Evolutionary conservation across 2,113 vertebrate species (phyloP).

Genomic region (Lanius ludovicianus): DNA sequence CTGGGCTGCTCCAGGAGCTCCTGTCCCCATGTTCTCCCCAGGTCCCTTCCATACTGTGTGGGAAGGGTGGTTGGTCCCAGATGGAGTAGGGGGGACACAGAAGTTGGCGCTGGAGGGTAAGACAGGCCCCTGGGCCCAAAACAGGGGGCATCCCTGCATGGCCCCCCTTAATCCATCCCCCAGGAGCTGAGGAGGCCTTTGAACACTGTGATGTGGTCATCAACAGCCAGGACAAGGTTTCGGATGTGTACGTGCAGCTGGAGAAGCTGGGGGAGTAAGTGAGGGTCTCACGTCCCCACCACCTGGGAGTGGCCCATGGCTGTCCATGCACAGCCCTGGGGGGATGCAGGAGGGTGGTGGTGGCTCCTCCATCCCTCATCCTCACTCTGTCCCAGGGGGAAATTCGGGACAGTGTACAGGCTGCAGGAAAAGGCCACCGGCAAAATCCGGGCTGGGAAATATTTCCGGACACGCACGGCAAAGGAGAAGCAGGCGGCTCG

Average conservation of each 20-base stretch:
- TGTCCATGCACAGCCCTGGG: fast-evolving
- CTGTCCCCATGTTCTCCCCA: neutral
- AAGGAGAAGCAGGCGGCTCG: constrained; percentile 73
- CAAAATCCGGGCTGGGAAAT: constrained; percentile 81
- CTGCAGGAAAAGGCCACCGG: constrained; percentile 79
- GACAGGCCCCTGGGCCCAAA: neutral
- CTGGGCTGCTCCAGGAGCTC: neutral
- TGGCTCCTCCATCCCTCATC: neutral
- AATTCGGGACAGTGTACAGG: constrained; percentile 81
- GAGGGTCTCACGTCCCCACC: fast-evolving
- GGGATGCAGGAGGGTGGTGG: neutral
- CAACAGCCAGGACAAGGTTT: constrained; percentile 73
- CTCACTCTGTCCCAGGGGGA: constrained; percentile 69
- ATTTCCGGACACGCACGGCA: constrained; percentile 68
- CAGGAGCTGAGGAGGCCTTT: constrained; percentile 48
- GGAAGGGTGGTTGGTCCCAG: neutral
- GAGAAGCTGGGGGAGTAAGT: constrained; percentile 87
- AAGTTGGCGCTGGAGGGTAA: neutral
- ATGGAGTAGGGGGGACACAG: neutral
- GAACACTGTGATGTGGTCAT: constrained; percentile 52
- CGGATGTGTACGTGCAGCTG: constrained; percentile 75
- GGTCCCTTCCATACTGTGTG: fast-evolving
- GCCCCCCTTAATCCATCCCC: neutral
- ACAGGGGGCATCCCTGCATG: neutral
- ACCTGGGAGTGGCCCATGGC: fast-evolving